Evolutionary conservation across 2,888 invertebrate species (phyloP).

Genomic region (Nephrotoma appendiculata): DNA sequence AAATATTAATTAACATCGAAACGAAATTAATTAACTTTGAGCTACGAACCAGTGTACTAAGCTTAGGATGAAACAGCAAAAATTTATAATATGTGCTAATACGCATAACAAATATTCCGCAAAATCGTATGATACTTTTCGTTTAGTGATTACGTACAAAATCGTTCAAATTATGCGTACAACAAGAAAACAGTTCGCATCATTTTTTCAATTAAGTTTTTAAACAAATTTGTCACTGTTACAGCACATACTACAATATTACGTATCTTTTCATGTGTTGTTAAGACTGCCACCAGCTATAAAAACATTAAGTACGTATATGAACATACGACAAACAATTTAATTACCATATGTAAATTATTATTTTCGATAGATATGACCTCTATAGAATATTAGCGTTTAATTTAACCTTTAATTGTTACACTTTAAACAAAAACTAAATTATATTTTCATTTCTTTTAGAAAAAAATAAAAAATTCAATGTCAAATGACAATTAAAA

Average conservation of each 20-base stretch:
- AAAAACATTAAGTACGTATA: background rate
- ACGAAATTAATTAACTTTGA: too few relatives aligned
- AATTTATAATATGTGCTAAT: background rate
- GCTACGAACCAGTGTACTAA: too few relatives aligned
- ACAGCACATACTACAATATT: background rate
- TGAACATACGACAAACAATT: background rate
- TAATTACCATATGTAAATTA: background rate
- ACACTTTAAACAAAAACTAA: constrained; percentile 1
- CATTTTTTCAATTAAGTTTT: background rate
- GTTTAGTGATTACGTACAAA: background rate
- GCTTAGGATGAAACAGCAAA: background rate
- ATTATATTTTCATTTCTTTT: background rate
- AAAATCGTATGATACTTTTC: background rate
- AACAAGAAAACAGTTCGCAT: background rate
- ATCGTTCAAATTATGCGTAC: background rate
- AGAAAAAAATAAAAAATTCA: background rate
- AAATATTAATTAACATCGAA: too few relatives aligned
- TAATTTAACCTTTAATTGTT: background rate
- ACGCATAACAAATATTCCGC: background rate
- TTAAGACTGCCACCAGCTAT: background rate
- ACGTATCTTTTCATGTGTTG: background rate
- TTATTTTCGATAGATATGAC: background rate
- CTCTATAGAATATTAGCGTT: background rate
- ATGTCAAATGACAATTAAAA: background rate
- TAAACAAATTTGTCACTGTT: background rate